These are phyloP conservation scores for Salvelinus alpinus DNA, from an alignment of 2,113 vertebrate species.

Conservation along the genomic window DNA sequence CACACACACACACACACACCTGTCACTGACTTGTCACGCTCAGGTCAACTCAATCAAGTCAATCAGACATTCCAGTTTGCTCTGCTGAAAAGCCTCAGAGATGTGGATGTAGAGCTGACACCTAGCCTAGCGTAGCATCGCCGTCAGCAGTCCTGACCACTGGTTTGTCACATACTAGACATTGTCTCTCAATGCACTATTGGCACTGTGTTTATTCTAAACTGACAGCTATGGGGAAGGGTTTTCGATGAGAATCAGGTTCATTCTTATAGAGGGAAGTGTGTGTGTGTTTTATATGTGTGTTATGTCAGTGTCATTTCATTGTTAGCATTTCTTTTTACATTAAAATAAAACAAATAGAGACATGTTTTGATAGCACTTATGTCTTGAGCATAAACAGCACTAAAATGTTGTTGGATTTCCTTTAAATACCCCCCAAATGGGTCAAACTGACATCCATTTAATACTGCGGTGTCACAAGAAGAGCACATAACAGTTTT, in stretches of 20 bases:
- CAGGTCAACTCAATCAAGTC: constrained; percentile 61
- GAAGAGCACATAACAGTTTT: background rate
- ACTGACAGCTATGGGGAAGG: background rate
- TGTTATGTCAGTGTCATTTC: too few relatives aligned
- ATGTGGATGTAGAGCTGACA: constrained; percentile 7
- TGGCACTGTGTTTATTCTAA: background rate
- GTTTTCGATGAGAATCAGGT: too few relatives aligned
- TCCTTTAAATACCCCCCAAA: background rate
- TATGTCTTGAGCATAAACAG: background rate
- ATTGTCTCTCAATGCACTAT: too few relatives aligned
- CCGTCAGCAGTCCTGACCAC: background rate
- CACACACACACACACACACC: constrained; percentile 11
- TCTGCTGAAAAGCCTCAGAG: constrained; percentile 46
- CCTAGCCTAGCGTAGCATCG: background rate
- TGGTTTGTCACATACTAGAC: background rate
- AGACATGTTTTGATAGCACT: background rate
- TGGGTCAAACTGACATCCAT: background rate
- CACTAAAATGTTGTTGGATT: too few relatives aligned
- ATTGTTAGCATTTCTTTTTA: background rate
- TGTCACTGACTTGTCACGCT: constrained; percentile 55
- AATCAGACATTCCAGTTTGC: constrained; percentile 52
- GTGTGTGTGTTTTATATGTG: constrained; percentile 10
- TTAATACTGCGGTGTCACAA: background rate
- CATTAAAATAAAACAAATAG: background rate
- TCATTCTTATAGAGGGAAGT: too few relatives aligned